Conservation (phyloP, 2,797 vertebrate species). For the Cheirogaleus major region DNA sequence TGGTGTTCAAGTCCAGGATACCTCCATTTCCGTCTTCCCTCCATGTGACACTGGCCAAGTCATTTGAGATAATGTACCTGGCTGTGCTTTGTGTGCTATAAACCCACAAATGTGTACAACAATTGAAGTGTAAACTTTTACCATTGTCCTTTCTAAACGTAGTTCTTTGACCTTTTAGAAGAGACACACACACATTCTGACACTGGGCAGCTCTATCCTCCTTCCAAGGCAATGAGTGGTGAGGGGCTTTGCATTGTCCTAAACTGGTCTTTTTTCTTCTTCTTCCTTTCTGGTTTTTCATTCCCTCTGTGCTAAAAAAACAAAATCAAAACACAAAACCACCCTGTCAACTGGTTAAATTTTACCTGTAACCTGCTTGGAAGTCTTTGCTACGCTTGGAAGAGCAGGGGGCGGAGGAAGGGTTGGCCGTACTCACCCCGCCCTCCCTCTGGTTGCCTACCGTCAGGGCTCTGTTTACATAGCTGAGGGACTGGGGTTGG, state of each 20-base stretch:
- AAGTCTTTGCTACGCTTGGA: neutral
- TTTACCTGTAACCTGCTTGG: neutral
- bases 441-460: neutral
- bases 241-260: neutral
- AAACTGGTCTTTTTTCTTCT: neutral
- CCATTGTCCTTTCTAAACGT: neutral
- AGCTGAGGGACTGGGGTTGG: neutral
- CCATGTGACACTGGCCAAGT: neutral
- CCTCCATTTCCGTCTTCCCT: neutral
- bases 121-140: neutral
- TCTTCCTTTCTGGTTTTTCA: neutral
- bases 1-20: neutral
- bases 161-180: neutral
- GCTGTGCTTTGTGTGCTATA: neutral
- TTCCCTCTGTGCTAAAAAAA: neutral
- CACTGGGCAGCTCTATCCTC: neutral
- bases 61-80: neutral
- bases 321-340: neutral
- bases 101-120: neutral
- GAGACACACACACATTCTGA: neutral
- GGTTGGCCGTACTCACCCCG: neutral
- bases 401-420: fast-evolving
- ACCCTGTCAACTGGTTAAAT: neutral
- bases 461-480: neutral
- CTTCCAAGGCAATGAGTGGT: neutral